These are phyloP conservation scores for Mythimna pallens DNA, from an alignment of 2,888 invertebrate genomes.

Conservation along the genomic window DNA sequence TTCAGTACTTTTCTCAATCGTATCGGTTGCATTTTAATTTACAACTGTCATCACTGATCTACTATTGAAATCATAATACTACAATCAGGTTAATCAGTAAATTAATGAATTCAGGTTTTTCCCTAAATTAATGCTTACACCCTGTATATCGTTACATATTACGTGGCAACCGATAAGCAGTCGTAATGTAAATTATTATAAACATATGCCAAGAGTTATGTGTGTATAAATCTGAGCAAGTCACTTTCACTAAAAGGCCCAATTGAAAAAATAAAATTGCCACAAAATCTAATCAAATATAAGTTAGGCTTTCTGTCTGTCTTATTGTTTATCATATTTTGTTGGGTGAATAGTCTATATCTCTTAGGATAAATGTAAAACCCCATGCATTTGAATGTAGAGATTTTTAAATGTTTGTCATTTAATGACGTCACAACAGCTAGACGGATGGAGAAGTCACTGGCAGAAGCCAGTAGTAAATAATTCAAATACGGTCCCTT, in stretches of 20 bases:
- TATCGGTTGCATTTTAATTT: too few relatives aligned
- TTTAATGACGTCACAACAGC: not conserved
- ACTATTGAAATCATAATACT: not conserved
- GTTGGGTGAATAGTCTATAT: too few relatives aligned
- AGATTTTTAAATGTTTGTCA: not conserved
- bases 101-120: not conserved
- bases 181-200: constrained; percentile 29
- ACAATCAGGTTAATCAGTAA: not conserved
- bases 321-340: too few relatives aligned
- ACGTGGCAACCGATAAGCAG: constrained; percentile 24
- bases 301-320: too few relatives aligned
- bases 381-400: not conserved
- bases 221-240: not conserved
- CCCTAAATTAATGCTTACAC: not conserved
- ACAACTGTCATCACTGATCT: too few relatives aligned
- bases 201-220: constrained; percentile 10
- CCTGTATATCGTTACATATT: constrained; percentile 34
- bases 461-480: not conserved
- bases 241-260: not conserved
- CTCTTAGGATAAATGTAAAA: not conserved
- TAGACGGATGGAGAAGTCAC: not conserved
- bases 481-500: not conserved
- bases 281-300: not conserved
- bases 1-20: too few relatives aligned
- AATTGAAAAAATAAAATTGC: not conserved